Base-by-base conservation (phyloP, 1,140 invertebrate genomes). In the Drosophila azteca region DNA sequence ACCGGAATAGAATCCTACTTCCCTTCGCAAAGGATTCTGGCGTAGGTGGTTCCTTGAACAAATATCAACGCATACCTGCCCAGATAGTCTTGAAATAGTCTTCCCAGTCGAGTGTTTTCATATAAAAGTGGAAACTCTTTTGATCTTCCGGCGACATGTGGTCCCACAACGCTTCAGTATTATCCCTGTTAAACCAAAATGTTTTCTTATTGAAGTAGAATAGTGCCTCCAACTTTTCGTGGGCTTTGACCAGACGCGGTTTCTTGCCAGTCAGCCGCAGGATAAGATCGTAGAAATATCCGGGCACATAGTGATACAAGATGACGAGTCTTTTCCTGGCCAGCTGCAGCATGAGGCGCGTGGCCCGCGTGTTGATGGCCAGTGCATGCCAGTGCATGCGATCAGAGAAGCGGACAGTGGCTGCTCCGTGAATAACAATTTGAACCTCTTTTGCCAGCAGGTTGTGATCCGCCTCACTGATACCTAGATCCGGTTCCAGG, bases 121-220 rank as follows among this genome's bases (percentile, higher is more conserved):
- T 31, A 2, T 31, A 7, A 31, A 31, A 31, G 7, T 31, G 8
- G 29, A 31, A 31, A 7, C 29, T 7, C 29, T 8, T 7, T 31
- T 7, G 7, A 31, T 31, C 29, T 31, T 31, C 29, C 29, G 29
- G 7, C 0, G 29, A 31, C 29, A 31, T 87, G 11, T 92, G 92
- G 0, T 91, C 76, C 91, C 94, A 93, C 50, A 98, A 87, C 6
- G 84, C 83, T 44, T 94, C 90, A 0, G 94, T 92, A 77, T 97
- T 96, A 0, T 92, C 89, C 71, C 94, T 95, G 5, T 93, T 83
- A 77, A 96, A 96, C 26, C 93, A 92, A 95, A 95, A 97, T 61
- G 94, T 90, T 31, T 93, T 90, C 0, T 92, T 92, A 3, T 94
- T 93, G 87, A 97, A 96, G 74, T 94, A 96, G 15, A 94, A 92